A percentile compares a stretch with the other conserved stretches of the same genome.
phyloP scores from a whole-genome alignment of 2,888 invertebrate species.

The Salpingus planirostris region DNA sequence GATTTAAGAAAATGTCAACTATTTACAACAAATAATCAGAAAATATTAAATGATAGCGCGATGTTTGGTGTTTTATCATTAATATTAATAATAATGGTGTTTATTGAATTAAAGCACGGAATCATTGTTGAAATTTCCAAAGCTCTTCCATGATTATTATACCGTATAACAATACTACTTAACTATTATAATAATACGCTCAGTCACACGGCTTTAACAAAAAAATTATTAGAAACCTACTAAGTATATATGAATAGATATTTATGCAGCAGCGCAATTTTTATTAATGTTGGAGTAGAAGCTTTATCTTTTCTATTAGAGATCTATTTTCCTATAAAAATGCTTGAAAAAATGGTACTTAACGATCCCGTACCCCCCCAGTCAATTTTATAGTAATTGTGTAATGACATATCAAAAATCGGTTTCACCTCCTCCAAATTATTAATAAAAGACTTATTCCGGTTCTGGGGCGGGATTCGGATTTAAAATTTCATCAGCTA shows the following conservation, averaged over 20 bases:
- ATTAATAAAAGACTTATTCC: too few relatives aligned
- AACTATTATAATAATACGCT: constrained; percentile 8
- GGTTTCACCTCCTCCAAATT: too few relatives aligned
- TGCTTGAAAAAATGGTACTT: constrained; percentile 9
- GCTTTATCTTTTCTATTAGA: too few relatives aligned
- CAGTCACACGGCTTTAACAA: constrained; percentile 1
- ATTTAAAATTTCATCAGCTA: too few relatives aligned
- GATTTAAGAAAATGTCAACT: constrained; percentile 3
- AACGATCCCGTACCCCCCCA: constrained; percentile 4
- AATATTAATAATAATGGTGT: not conserved
- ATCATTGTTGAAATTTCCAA: constrained; percentile 6
- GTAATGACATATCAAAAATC: not conserved
- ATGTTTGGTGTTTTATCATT: too few relatives aligned
- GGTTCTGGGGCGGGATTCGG: too few relatives aligned
- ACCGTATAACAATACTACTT: constrained; percentile 9
- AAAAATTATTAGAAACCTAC: not conserved
- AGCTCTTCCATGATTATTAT: constrained; percentile 13
- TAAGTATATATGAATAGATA: not conserved
- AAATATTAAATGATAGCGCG: not conserved
- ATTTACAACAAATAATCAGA: constrained; percentile 1
- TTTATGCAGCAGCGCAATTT: constrained; percentile 6
- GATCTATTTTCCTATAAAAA: constrained; percentile 7
- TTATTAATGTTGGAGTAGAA: too few relatives aligned
- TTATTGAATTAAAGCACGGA: not conserved
- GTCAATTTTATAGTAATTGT: constrained; percentile 9